Evolutionary conservation across 1,140 invertebrate genomes (phyloP), one percentile per base, ranked within the genome.

Genomic region (Tetranychus urticae): DNA sequence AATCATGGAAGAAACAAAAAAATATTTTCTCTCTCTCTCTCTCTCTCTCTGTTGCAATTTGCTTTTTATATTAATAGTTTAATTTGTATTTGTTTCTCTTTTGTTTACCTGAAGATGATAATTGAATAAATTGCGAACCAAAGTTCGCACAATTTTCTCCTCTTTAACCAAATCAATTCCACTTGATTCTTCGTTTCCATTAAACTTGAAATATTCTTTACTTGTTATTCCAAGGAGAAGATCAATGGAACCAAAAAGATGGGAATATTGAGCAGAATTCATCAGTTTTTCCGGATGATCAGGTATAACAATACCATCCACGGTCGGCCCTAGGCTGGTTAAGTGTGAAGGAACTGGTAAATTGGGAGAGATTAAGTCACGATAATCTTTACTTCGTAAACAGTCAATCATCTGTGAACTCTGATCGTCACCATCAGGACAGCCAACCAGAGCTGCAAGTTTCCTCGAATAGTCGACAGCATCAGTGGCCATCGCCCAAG

Each of bases 121-220:
- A 42, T 62, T 63, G 56, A 57, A 68, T 6, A 67, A 58, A 71
- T 88, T 85, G 33, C 88, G 84, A 52, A 80, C 77, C 69, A 97
- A 88, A 12, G 91, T 96, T 65, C 91, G 79, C 65, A 96, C 80
- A 67, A 96, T 90, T 71, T 84, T 83, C 70, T 91, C 86, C 62
- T 90, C 79, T 62, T 83, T 68, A 90, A 86, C 68, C 12, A 12
- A 31, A 46, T 48, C 42, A 12, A 48, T 46, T 45, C 58, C 39
- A 13, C 36, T n/a, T 33, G 13, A n/a, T 47, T 59, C n/a, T 35
- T 48, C 58, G 14, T 59, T 4, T 34, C 42, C 33, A 33, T 6
- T 48, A 46, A 46, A 48, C 23, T 59, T 35, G 23, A 31, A 36
- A 36, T 37, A 56, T n/a, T 56, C 55, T 12, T 12, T 13, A 37